Percentiles rank a stretch among this genome's conserved stretches.
phyloP scores from a whole-genome alignment of 2,888 invertebrate species.

The Papilio protenor region DNA sequence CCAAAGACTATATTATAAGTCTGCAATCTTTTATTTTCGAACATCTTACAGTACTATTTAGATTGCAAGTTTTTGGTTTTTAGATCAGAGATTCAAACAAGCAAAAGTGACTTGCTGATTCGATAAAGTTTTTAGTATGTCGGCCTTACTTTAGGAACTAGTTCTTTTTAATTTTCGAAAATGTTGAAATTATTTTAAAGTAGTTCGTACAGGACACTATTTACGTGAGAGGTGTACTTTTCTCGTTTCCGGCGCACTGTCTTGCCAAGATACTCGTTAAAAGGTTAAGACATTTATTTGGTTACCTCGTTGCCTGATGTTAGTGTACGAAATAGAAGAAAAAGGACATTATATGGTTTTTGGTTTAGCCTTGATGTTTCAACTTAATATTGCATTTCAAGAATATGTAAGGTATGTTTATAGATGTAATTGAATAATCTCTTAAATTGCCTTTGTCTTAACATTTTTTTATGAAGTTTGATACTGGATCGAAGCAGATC shows the following conservation, averaged over 20 bases:
- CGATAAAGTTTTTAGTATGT: background rate
- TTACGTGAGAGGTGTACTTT: background rate
- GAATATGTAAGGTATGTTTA: background rate
- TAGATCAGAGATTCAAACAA: background rate
- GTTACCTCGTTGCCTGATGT: background rate
- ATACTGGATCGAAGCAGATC: background rate
- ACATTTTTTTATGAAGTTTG: constrained; percentile 6
- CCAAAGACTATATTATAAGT: background rate
- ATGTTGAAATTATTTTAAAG: background rate
- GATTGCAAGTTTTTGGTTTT: background rate
- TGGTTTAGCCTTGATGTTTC: background rate
- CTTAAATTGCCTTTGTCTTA: background rate
- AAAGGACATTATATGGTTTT: background rate
- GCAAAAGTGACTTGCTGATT: background rate
- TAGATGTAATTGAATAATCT: constrained; percentile 7
- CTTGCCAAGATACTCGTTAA: background rate
- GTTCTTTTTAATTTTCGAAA: background rate
- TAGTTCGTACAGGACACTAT: background rate
- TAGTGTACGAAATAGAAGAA: background rate
- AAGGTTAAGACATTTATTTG: background rate
- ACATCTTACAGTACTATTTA: background rate
- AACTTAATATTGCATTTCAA: background rate
- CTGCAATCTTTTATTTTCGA: background rate
- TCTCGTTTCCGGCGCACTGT: background rate
- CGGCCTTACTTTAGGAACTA: background rate